A percentile compares a stretch with the other conserved stretches of the same genome.
Evolutionary conservation across 2,113 vertebrate genomes (phyloP).

Genomic region (Cinclus cinclus): DNA sequence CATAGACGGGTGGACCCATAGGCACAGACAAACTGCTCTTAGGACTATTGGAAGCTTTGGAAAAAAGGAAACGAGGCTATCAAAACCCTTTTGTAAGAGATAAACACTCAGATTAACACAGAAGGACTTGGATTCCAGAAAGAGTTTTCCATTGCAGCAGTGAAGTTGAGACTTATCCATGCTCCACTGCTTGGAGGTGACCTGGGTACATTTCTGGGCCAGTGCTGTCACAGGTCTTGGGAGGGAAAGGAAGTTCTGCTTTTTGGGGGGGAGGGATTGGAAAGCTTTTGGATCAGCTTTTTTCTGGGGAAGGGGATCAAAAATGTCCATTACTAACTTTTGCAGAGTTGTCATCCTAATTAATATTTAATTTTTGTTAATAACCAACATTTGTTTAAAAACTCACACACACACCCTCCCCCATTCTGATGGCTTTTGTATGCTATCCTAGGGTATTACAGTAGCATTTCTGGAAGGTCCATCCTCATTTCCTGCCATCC

Average conservation of each 20-base stretch:
- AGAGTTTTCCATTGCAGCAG: neutral
- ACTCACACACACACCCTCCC: neutral
- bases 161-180: neutral
- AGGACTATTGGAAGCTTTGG: slow-evolving; percentile 51
- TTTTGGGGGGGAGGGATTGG: neutral
- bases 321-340: neutral
- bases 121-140: neutral
- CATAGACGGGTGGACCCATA: slow-evolving; percentile 86
- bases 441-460: neutral
- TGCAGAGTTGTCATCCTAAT: neutral
- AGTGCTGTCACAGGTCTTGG: neutral
- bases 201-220: neutral
- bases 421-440: neutral
- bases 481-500: neutral
- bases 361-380: neutral
- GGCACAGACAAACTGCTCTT: slow-evolving; percentile 51
- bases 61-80: neutral
- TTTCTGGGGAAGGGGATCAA: neutral
- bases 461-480: neutral
- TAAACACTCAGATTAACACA: neutral
- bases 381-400: neutral
- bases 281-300: neutral
- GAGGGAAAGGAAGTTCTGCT: neutral
- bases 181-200: neutral
- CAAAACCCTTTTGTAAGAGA: neutral